Evolutionary conservation across 2,888 invertebrate species (phyloP), one percentile per base, ranked within the genome.

Genomic region (Malthinus seriepunctatus): DNA sequence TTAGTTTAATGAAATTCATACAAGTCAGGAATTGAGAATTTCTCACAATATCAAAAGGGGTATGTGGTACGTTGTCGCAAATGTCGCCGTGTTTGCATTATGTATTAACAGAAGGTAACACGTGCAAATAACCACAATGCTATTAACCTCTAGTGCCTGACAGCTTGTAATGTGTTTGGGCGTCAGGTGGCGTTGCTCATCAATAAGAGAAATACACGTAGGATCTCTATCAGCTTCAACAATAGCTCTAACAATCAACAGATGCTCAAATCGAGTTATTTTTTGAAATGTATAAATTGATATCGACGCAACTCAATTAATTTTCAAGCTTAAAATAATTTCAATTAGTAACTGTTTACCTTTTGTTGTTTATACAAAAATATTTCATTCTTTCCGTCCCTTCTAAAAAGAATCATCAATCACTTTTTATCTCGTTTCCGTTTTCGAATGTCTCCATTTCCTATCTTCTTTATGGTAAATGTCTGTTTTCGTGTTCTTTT

Each of bases 91-190:
- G 63, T 65, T 63, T 67, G 64, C 66, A 65, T 66, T 66, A 67
- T 67, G 67, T 66, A 67, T 67, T 66, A 67, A 65, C 63, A 62
- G 58, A 57, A 51, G 49, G 49, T 60, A 63, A 60, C 63, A 67
- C 63, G 67, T 66, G 66, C 67, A 67, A 66, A 66, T 67, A 67
- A 66, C 66, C 64, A 51, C 64, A 65, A 56, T 46, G 62, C 58
- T 55, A 60, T 62, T 42, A 64, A 64, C 62, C 66, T 63, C 54
- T 45, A 63, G 62, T 61, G 57, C 59, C 51, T 64, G 67, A 63
- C 63, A 65, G 56, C 49, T 55, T 48, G 63, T 63, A 65, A 64
- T 62, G 60, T 56, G 61, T 56, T 53, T 54, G 51, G 60, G 61
- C 56, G 63, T 63, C 63, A 64, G 62, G 53, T 55, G 62, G 51